Base-by-base conservation (phyloP, 2,797 vertebrate species). In the Trachops cirrhosus region DNA sequence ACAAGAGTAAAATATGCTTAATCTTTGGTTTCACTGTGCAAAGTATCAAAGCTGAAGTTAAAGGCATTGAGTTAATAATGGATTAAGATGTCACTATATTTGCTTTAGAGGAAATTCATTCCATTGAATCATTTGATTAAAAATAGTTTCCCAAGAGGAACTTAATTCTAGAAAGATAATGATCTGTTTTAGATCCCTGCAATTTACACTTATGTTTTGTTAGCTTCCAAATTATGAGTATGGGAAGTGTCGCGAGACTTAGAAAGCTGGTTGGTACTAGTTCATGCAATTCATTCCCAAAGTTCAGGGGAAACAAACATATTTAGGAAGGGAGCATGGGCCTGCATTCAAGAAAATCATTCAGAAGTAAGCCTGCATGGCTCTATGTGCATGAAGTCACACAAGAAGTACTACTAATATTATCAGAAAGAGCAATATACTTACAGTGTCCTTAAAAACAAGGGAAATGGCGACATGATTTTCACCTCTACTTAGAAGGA, bases 151-250 rank as follows among this genome's bases (percentile, higher is more conserved):
- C 75, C 83, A 82, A 80, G 82, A 96, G 83, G 26, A 95, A 84
- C 71, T 94, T 83, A 95, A 93, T 73, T 95, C 91, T 96, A 54
- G 78, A 91, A 84, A 93, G 94, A 94, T 94, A 95, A 96, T 95
- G 46, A 82, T 93, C 79, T 93, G 75, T 59, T 96, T 95, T 68
- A 83, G 68, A 93, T 95, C 75, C 75, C 88, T 96, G 22, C 71
- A 89, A 96, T 95, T 96, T 95, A 89, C 84, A 94, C 77, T 94
- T 95, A 93, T 48, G 48, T 86, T 95, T 95, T 34, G 78, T 91
- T 94, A 94, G 74, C 64, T 97, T 91, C 73, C 57, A 64, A 96
- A 68, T 64, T 96, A 62, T 77, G 77, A 84, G 22, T 62, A 32
- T 84, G 67, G 71, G 46, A 80, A 83, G n/a, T 41, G 21, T 71